phyloP scores from a whole-genome alignment of 1,140 invertebrate genomes.

The Pseudoatta argentina region DNA sequence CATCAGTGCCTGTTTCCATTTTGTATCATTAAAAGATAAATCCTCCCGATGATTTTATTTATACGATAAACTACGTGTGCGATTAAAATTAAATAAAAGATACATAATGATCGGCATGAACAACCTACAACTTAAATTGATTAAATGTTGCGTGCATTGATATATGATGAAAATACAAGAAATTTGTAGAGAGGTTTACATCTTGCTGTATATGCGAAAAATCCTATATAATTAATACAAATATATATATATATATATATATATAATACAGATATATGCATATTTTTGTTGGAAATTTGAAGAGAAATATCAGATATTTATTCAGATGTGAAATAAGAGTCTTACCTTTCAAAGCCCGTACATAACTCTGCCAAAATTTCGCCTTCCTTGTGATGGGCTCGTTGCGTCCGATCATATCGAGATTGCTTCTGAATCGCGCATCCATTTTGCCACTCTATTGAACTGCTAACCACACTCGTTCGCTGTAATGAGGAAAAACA shows the following conservation, averaged over 20 bases:
- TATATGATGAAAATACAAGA: not conserved
- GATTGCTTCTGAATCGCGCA: conserved; percentile 95
- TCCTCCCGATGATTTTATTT: not conserved
- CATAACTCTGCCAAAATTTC: conserved; percentile 96
- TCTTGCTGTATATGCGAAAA: not conserved
- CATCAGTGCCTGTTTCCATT: conserved; percentile 91
- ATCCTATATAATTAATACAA: not conserved
- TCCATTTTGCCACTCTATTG: conserved; percentile 88
- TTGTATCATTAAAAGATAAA: not conserved
- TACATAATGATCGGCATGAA: not conserved
- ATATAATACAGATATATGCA: no score
- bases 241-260: not conserved
- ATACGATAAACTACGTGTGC: not conserved
- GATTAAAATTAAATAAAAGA: not conserved
- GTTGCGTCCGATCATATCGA: conserved; percentile 96
- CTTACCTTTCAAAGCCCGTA: conserved; percentile 95
- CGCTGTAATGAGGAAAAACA: conserved; percentile 87
- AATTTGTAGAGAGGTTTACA: not conserved
- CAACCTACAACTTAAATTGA: not conserved
- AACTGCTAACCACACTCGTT: conserved; percentile 88
- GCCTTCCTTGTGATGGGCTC: conserved; percentile 96
- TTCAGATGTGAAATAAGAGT: no score
- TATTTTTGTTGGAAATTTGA: not conserved
- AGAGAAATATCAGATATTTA: no score
- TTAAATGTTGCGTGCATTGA: not conserved